These are phyloP conservation scores for Cyprinodon tularosa DNA, from an alignment of 2,113 vertebrate species.

Conservation along the genomic window DNA sequence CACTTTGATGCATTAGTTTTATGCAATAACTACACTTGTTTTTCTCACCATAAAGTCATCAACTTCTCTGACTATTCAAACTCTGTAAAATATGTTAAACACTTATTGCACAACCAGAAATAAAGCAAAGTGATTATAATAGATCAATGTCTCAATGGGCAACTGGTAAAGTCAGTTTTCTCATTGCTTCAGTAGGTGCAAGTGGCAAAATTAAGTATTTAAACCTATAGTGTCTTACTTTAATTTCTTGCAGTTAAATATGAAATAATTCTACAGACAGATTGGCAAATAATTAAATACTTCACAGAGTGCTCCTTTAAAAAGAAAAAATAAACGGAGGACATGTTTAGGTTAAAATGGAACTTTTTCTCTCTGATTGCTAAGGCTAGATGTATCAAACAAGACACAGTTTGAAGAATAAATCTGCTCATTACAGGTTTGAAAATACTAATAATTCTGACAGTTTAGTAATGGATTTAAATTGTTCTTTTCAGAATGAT, in stretches of 20 bases:
- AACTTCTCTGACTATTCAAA: not conserved
- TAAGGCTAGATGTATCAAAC: too few species aligned
- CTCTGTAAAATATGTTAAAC: not conserved
- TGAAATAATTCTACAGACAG: not conserved
- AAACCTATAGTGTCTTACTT: not conserved
- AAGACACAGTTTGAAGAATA: too few species aligned
- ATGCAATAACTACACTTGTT: not conserved
- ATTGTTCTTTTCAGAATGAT: not conserved
- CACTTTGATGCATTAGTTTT: not conserved
- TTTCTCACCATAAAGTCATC: constrained; percentile 1
- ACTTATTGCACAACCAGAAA: not conserved
- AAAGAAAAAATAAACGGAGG: not conserved
- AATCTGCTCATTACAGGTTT: too few species aligned
- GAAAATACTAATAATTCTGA: not conserved
- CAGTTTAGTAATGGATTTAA: not conserved
- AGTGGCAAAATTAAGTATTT: too few species aligned
- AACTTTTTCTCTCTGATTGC: too few species aligned
- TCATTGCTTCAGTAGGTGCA: too few species aligned
- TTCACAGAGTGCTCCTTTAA: not conserved
- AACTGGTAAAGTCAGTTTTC: not conserved
- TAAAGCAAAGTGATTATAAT: not conserved
- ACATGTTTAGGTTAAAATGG: not conserved
- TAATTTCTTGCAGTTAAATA: not conserved
- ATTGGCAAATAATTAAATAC: too few species aligned
- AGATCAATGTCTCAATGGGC: not conserved